Evolutionary conservation across 1,140 invertebrate species (phyloP).

Genomic region (Orchesella cincta): DNA sequence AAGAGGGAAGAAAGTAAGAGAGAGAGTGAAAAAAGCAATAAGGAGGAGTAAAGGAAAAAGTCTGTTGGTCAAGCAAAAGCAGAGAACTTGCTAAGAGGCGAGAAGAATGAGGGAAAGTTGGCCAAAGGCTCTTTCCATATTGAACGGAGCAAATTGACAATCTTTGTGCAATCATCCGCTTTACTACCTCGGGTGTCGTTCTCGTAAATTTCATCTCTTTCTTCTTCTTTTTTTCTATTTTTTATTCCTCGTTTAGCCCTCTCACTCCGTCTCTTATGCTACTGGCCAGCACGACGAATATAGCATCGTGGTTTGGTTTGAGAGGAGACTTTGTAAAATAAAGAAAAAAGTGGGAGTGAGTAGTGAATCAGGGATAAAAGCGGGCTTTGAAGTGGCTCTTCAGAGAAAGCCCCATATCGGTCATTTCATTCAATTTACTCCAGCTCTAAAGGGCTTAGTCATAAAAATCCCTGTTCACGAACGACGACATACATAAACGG

Average conservation of each 20-base stretch:
- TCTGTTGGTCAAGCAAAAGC: conserved; percentile 12
- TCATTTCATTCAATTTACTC: conserved; percentile 51
- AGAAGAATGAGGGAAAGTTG: conserved; percentile 22
- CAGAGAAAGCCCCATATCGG: conserved; percentile 40
- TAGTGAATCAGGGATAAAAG: conserved; percentile 7
- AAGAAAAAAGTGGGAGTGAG: background rate
- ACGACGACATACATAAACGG: background rate
- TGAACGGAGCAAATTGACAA: conserved; percentile 52
- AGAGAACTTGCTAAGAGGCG: background rate
- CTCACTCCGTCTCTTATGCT: background rate
- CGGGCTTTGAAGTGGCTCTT: conserved; percentile 25
- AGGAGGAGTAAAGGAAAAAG: conserved; percentile 4
- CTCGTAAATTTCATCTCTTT: conserved; percentile 26
- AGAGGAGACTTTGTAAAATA: background rate
- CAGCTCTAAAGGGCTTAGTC: background rate
- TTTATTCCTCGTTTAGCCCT: background rate
- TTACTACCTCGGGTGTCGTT: conserved; percentile 21
- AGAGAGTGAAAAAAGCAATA: conserved; percentile 12
- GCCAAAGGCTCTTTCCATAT: conserved; percentile 51
- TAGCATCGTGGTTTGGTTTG: background rate
- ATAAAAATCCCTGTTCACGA: conserved; percentile 1
- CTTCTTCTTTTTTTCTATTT: background rate
- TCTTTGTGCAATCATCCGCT: conserved; percentile 51
- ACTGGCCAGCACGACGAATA: background rate
- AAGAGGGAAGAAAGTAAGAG: background rate